Conservation (phyloP, 2,888 invertebrate species). For the Adineta ricciae region DNA sequence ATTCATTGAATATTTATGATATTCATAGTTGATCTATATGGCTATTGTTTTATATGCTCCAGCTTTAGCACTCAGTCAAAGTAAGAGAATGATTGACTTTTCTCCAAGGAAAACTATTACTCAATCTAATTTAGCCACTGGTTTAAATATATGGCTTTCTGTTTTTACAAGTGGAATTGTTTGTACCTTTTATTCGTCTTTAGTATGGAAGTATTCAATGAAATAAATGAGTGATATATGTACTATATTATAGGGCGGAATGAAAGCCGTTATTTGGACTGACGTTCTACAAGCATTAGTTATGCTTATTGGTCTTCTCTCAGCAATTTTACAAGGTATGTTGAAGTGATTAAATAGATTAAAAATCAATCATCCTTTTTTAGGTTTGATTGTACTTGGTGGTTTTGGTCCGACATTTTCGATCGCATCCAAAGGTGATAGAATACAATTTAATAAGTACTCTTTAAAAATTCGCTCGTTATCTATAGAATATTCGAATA, state of each 20-base stretch:
- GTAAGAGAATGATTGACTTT: no score
- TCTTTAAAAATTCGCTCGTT: neutral
- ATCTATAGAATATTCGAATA: neutral
- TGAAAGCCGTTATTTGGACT: slow-evolving; percentile 46
- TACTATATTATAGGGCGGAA: no score
- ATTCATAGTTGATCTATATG: slow-evolving; percentile 49
- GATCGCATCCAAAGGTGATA: slow-evolving; percentile 39
- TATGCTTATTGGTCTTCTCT: slow-evolving; percentile 49
- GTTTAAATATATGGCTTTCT: no score
- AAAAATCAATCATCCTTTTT: neutral
- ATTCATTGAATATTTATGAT: neutral
- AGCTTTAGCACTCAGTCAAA: slow-evolving; percentile 65
- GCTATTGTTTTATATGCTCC: slow-evolving; percentile 68
- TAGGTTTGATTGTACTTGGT: slow-evolving; percentile 41
- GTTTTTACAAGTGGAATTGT: no score
- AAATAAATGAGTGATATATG: no score
- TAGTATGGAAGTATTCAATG: no score
- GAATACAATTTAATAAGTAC: slow-evolving; percentile 46
- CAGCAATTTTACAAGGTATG: slow-evolving; percentile 44
- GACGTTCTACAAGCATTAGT: slow-evolving; percentile 50
- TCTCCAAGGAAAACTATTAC: no score
- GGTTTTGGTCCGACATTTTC: slow-evolving; percentile 43
- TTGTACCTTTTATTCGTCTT: no score
- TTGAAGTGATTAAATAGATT: no score
- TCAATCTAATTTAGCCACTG: no score